Evolutionary conservation across 2,797 vertebrate species (phyloP).

Genomic region (Xyrichtys novacula): DNA sequence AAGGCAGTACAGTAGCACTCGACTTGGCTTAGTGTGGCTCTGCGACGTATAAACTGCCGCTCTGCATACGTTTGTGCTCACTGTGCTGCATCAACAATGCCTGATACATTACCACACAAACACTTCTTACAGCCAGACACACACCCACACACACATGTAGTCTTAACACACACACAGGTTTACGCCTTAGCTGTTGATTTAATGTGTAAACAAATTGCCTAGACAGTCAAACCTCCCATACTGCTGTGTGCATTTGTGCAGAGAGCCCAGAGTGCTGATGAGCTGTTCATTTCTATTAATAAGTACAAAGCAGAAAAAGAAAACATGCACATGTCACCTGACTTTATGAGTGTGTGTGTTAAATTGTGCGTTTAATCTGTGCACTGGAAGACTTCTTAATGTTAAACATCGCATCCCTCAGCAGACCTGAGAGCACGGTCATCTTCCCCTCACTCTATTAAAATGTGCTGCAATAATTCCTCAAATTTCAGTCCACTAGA

Average conservation of each 20-base stretch:
- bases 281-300: neutral
- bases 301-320: neutral
- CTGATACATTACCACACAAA: conserved; percentile 37
- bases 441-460: neutral
- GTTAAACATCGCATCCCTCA: neutral
- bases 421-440: neutral
- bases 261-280: neutral
- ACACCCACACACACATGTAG: conserved; percentile 33
- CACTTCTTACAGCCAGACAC: conserved; percentile 30
- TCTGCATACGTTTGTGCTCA: conserved; percentile 14
- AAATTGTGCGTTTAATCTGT: conserved; percentile 3
- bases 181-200: neutral
- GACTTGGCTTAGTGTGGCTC: conserved; percentile 20
- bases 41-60: conserved; percentile 8
- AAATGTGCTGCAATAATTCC: neutral
- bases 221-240: conserved; percentile 1
- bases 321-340: no score
- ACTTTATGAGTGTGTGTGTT: no score
- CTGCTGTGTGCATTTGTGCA: neutral
- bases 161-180: conserved; percentile 8
- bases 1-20: conserved; percentile 21
- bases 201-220: conserved; percentile 26
- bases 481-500: conserved; percentile 56
- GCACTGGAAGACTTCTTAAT: conserved; percentile 6
- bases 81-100: conserved; percentile 32